Evolutionary conservation across 1,140 invertebrate species (phyloP), one percentile per base, ranked within the genome.

Genomic region (Condylostylus longicornis): DNA sequence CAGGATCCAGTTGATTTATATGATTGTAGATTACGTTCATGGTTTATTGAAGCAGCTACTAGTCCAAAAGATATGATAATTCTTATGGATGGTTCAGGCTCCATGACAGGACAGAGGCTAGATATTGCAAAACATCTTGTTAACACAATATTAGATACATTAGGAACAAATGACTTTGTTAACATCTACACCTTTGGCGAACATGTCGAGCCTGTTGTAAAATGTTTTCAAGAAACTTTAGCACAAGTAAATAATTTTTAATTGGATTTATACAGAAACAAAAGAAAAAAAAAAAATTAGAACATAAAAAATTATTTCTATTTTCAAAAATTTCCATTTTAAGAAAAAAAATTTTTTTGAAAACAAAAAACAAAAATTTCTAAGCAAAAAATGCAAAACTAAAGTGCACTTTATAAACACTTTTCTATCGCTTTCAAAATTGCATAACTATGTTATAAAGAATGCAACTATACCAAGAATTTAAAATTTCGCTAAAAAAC

Each of bases 101-200:
- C 93, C 22, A 98, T 98, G 91, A 93, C 81, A 25, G 93, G 94
- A 5, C 74, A 88, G 48, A 69, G 89, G 43, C 75, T 82, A 53
- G 83, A 89, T 62, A 95, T 98, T 42, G 91, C 94, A 5, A 79
- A 81, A 52, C 88, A 93, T 50, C 86, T 96, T 13, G 85, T 95
- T 25, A 79, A 84, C 37, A 89, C 89, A 46, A 94, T 99, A 42
- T 66, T 99, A 35, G 91, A 98, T 46, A 98, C 96, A 0, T 73
- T 99, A 15, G 91, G 85, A 39, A 91, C 95, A 61, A 95, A 99
- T 64, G 96, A 99, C 64, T 97, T 89, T 66, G 93, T 98, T 43
- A 96, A 96, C 61, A 82, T 99, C 37, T 81, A 95, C 56, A 80
- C 77, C 28, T 89, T 89, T 66, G 76, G 76, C 38, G 77, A 85